Evolutionary conservation across 1,140 invertebrate genomes (phyloP).

Genomic region (Diprion similis): DNA sequence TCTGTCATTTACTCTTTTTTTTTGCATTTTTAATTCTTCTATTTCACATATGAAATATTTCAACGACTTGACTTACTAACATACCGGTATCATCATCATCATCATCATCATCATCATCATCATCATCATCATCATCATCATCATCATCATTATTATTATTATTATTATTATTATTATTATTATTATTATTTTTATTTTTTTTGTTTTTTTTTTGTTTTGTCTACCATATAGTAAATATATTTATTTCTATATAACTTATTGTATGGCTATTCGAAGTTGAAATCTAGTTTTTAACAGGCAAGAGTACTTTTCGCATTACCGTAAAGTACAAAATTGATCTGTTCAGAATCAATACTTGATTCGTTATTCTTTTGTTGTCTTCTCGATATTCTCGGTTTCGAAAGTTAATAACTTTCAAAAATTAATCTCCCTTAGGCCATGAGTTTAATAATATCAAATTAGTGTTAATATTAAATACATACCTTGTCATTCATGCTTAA

Average conservation of each 20-base stretch:
- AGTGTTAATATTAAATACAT: background rate
- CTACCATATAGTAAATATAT: background rate
- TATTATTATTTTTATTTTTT: too few relatives aligned
- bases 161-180: too few relatives aligned
- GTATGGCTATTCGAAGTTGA: background rate
- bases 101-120: too few relatives aligned
- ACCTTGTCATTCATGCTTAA: background rate
- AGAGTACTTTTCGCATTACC: background rate
- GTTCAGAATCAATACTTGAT: background rate
- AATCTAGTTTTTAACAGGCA: conserved; percentile 1
- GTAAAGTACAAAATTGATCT: background rate
- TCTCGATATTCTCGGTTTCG: background rate
- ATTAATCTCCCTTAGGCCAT: conserved; percentile 1
- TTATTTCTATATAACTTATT: background rate
- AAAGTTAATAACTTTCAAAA: background rate
- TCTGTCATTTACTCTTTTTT: too few relatives aligned
- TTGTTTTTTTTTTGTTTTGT: background rate
- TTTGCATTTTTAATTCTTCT: background rate
- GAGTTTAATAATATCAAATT: background rate
- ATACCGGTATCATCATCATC: too few relatives aligned
- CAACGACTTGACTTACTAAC: too few relatives aligned
- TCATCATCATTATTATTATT: too few relatives aligned
- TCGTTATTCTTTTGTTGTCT: background rate
- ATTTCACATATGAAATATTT: background rate
- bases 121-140: too few relatives aligned